Evolutionary conservation across 2,888 invertebrate genomes (phyloP).

Genomic region (Agrenia bidenticulata): DNA sequence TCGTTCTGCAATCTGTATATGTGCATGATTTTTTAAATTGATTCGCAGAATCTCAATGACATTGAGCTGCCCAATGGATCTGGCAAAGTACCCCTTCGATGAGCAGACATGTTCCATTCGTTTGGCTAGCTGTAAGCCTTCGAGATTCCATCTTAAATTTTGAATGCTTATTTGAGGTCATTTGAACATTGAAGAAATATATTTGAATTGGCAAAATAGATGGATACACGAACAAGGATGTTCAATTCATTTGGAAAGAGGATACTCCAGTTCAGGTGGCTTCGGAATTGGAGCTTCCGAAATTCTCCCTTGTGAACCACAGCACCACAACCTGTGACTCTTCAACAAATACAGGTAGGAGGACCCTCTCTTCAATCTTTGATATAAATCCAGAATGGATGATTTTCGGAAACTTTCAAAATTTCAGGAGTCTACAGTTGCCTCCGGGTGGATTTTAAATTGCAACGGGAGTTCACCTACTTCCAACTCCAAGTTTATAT

Average conservation of each 20-base stretch:
- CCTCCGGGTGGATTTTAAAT: constrained; percentile 55
- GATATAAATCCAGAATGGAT: neutral
- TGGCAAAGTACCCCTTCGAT: constrained; percentile 59
- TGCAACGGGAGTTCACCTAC: constrained; percentile 58
- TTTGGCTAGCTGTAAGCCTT: constrained; percentile 58
- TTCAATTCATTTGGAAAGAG: constrained; percentile 57
- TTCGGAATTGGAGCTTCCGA: constrained; percentile 54
- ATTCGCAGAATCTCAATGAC: constrained; percentile 58
- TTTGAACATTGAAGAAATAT: neutral
- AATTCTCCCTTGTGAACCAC: constrained; percentile 55
- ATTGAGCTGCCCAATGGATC: constrained; percentile 58
- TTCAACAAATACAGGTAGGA: constrained; percentile 56
- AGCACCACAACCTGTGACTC: constrained; percentile 56
- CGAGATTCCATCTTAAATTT: neutral
- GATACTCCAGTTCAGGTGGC: constrained; percentile 55
- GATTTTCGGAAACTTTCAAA: neutral
- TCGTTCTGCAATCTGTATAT: no score
- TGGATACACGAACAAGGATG: constrained; percentile 58
- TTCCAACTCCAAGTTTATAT: constrained; percentile 60
- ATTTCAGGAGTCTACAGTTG: constrained; percentile 53
- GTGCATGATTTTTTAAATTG: neutral
- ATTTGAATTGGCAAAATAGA: constrained; percentile 53
- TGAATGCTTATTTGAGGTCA: neutral
- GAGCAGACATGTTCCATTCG: constrained; percentile 57
- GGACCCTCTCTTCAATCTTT: neutral